phyloP scores from a whole-genome alignment of 2,888 invertebrate species.

The Heliconius charithonia region DNA sequence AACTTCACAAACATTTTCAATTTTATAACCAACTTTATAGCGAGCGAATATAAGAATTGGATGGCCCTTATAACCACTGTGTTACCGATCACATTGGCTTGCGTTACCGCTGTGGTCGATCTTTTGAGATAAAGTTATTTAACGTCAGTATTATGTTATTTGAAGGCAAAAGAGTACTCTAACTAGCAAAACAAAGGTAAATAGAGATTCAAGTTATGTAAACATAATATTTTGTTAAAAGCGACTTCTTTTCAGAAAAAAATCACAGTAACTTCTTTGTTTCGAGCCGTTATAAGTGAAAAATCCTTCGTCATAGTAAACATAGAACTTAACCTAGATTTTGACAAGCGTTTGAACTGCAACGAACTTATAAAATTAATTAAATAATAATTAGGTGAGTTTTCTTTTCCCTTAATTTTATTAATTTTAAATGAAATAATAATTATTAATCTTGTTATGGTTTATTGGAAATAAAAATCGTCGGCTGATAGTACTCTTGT shows the following conservation, averaged over 20 bases:
- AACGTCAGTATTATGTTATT: slow-evolving; percentile 43
- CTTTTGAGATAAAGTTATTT: slow-evolving; percentile 28
- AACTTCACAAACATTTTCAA: slow-evolving; percentile 59
- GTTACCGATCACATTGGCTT: background rate
- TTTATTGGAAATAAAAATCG: background rate
- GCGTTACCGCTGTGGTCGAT: background rate
- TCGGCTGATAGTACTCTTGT: background rate
- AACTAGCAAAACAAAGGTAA: slow-evolving; percentile 44
- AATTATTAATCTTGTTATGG: background rate
- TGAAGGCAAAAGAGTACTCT: slow-evolving; percentile 32
- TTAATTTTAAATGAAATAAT: background rate
- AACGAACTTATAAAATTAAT: slow-evolving; percentile 27
- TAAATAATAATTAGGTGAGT: slow-evolving; percentile 7
- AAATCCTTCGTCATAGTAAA: slow-evolving; percentile 41
- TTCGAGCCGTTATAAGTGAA: slow-evolving; percentile 33
- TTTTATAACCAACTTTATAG: slow-evolving; percentile 57
- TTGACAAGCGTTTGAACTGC: slow-evolving; percentile 24
- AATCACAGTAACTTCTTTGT: slow-evolving; percentile 42
- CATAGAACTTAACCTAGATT: slow-evolving; percentile 35
- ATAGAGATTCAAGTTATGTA: slow-evolving; percentile 43
- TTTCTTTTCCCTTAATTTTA: background rate
- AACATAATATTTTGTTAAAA: slow-evolving; percentile 43
- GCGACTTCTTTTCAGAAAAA: slow-evolving; percentile 35
- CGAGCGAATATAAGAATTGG: slow-evolving; percentile 35
- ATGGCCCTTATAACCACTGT: slow-evolving; percentile 17